These are phyloP conservation scores for Poeciliopsis infans DNA, from an alignment of 2,797 vertebrate genomes.

Conservation along the genomic window DNA sequence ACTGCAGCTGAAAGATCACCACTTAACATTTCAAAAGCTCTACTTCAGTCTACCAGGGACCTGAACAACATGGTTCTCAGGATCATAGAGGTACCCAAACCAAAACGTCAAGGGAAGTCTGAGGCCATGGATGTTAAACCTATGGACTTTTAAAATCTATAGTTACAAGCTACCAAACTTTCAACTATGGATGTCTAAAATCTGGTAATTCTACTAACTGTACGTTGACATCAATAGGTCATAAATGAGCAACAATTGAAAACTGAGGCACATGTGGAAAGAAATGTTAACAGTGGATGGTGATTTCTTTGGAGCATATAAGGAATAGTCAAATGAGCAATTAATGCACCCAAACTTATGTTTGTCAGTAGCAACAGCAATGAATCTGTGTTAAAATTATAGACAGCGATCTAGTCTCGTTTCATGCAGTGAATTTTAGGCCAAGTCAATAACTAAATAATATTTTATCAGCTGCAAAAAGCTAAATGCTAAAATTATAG, in stretches of 20 bases:
- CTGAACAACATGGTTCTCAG: not conserved
- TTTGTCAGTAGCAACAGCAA: not conserved
- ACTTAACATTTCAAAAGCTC: not conserved
- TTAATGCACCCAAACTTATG: not conserved
- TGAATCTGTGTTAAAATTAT: not conserved
- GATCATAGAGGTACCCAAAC: not conserved
- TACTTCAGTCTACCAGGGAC: not conserved
- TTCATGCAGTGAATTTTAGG: not conserved
- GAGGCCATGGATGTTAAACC: not conserved
- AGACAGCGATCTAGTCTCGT: not conserved
- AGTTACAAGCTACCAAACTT: no score
- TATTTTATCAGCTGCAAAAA: not conserved
- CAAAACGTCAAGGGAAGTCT: not conserved
- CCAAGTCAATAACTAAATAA: not conserved
- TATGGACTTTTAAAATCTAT: not conserved
- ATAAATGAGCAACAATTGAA: not conserved
- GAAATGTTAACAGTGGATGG: not conserved
- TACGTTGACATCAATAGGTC: not conserved
- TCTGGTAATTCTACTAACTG: not conserved
- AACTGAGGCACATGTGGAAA: not conserved
- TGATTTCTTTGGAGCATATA: not conserved
- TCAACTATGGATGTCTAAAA: no score
- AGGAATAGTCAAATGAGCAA: not conserved
- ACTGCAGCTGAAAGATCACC: not conserved
- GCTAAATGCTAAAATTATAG: not conserved